A percentile compares a stretch with the other conserved stretches of the same genome.
Conservation (phyloP, 2,888 invertebrate species). For the Athalia cordata region DNA sequence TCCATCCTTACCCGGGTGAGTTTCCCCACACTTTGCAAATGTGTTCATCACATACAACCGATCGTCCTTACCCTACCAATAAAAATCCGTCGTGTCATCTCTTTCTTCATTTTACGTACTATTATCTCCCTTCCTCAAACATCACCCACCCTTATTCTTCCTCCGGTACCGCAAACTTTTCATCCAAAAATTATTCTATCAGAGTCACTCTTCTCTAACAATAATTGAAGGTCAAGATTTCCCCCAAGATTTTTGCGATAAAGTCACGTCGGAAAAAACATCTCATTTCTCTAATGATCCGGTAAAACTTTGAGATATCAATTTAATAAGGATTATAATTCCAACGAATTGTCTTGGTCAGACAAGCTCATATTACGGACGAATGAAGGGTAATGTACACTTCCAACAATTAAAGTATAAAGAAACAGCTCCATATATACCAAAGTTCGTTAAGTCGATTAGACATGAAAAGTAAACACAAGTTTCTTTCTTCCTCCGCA, state of each 20-base stretch:
- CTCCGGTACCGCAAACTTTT: background rate
- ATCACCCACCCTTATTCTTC: background rate
- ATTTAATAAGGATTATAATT: too few species aligned
- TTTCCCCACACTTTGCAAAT: background rate
- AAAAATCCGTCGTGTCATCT: background rate
- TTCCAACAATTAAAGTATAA: conserved; percentile 16
- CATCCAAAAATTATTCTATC: background rate
- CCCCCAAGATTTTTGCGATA: too few species aligned
- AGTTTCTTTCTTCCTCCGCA: background rate
- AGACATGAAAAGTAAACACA: conserved; percentile 32
- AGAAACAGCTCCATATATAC: background rate
- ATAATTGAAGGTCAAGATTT: too few species aligned
- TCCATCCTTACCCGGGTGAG: background rate
- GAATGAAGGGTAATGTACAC: background rate
- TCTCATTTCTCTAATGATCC: too few species aligned
- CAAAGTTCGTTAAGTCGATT: conserved; percentile 32
- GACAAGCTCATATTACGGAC: background rate
- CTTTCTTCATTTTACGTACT: background rate
- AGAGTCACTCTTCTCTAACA: background rate
- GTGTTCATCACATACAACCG: background rate
- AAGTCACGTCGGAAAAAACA: too few species aligned
- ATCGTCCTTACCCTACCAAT: background rate
- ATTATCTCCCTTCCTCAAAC: background rate
- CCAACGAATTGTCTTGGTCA: background rate
- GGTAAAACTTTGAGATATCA: too few species aligned